Percentiles rank a stretch among this genome's conserved stretches.
Conservation (phyloP, 37 sponge, comb jelly and placozoan species). For the Trichoplax adhaerens region DNA sequence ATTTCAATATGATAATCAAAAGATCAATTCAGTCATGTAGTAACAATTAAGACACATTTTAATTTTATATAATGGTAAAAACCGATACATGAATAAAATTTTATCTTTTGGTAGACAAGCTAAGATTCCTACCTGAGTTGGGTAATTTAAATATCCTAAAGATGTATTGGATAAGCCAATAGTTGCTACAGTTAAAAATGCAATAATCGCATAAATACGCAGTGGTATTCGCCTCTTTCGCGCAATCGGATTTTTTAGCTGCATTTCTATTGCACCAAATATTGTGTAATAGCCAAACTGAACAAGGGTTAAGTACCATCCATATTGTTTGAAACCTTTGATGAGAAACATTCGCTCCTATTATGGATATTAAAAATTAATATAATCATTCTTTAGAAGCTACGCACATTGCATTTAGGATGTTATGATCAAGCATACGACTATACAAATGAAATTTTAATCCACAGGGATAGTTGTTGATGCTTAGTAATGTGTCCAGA, state of each 20-base stretch:
- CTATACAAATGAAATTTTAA: too few species aligned
- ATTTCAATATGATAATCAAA: too few species aligned
- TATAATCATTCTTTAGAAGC: too few species aligned
- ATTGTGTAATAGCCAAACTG: conserved; percentile 52
- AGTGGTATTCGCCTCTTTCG: conserved; percentile 30
- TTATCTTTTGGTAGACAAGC: too few species aligned
- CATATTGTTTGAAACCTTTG: conserved; percentile 50
- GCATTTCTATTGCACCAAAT: conserved; percentile 28
- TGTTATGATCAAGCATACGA: too few species aligned
- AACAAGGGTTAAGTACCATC: conserved; percentile 58
- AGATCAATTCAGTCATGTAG: too few species aligned
- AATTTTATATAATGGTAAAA: too few species aligned
- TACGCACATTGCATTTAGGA: too few species aligned
- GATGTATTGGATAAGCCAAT: conserved; percentile 70
- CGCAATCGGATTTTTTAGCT: conserved; percentile 1
- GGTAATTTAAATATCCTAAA: conserved; percentile 70
- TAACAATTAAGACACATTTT: too few species aligned
- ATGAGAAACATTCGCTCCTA: conserved; percentile 66
- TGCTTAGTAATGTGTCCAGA: too few species aligned
- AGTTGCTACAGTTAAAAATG: conserved; percentile 54
- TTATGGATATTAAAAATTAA: not conserved
- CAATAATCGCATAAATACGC: conserved; percentile 23
- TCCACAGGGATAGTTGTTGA: too few species aligned
- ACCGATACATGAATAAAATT: too few species aligned
- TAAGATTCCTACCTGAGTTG: conserved; percentile 39